Base-by-base conservation (phyloP, 30 jellyfish, hydroid and myxozoan genomes). In the Aurelia aurita complex sp. Pacific region DNA sequence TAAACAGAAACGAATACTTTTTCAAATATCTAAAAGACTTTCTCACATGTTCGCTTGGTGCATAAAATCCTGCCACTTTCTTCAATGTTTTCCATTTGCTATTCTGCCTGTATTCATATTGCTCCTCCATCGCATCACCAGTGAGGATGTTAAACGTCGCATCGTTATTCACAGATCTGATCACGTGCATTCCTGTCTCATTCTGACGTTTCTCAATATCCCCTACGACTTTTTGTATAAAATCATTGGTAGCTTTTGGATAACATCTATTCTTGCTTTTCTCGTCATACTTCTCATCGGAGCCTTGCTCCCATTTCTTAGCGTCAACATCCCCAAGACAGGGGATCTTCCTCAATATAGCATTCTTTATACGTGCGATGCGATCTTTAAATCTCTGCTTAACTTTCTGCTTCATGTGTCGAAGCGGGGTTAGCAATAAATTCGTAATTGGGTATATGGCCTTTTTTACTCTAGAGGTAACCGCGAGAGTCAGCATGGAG, bases 111-210 rank as follows among this genome's bases (percentile, higher is more conserved):
- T 13, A 0, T 64, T 82, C 91, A 76, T 82, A 72, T 23, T 71
- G 64, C 68, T 82, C 91, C 76, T 82, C 91, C 57, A 43, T 2
- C 40, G 81, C 74, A 62, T 82, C 91, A 1, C 91, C 91, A 13
- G 60, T 59, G 8, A 68, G 77, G 19, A 82, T 40, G 40, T 69
- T 57, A 50, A 66, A 69, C 14, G 81, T 64, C 40, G 78, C 84
- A 35, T 82, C 84, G 36, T 57, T 29, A 15, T 60, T 53, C 16
- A 59, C 78, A 4, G 91, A 82, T 10, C 33, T 82, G 57, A 82
- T 54, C 36, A 55, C 51, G 46, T 15, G 51, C 2, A 10, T 52
- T 42, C 67, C 81, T 17, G 84, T 6, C n/a, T 29, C 50, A 11
- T 54, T 69, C 73, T 57, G 55, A 36, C 34, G 50, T 36, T 19